phyloP scores from a whole-genome alignment of 2,888 invertebrate genomes.

The Tetrapedia diversipes region DNA sequence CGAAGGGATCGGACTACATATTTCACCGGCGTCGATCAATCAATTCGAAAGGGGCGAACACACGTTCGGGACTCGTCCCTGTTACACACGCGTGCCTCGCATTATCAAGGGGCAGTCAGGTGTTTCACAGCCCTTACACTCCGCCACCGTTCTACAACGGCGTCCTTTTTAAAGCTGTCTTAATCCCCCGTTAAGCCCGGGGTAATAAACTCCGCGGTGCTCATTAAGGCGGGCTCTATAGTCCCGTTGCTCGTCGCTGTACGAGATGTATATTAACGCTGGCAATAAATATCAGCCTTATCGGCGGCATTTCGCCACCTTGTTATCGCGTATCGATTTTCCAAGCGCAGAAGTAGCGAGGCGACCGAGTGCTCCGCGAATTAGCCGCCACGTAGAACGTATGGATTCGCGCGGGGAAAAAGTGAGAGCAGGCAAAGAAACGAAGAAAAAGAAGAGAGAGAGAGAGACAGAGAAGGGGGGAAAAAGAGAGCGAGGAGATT shows the following conservation, averaged over 20 bases:
- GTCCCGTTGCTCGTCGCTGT: conserved; percentile 51
- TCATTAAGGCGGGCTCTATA: conserved; percentile 57
- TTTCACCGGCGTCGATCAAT: background rate
- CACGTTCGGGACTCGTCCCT: conserved; percentile 12
- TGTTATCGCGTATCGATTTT: conserved; percentile 72
- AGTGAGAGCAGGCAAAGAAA: too few relatives aligned
- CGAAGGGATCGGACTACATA: too few relatives aligned
- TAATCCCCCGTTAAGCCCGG: conserved; percentile 63
- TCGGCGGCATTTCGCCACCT: conserved; percentile 70
- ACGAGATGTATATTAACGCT: conserved; percentile 60
- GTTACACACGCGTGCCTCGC: conserved; percentile 17
- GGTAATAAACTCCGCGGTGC: conserved; percentile 64
- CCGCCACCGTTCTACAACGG: background rate
- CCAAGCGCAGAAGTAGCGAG: background rate
- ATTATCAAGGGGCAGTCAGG: conserved; percentile 13
- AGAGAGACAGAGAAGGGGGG: too few relatives aligned
- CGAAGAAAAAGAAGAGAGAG: too few relatives aligned
- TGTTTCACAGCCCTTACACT: conserved; percentile 20
- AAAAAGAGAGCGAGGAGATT: too few relatives aligned
- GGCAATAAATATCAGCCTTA: conserved; percentile 70
- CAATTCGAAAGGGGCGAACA: background rate
- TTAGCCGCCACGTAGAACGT: too few relatives aligned
- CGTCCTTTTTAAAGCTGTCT: conserved; percentile 57
- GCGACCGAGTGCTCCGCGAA: conserved; percentile 4
- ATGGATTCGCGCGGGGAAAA: too few relatives aligned